These are phyloP conservation scores for Lamprotornis superbus DNA, from an alignment of 2,113 vertebrate genomes.

Conservation along the genomic window DNA sequence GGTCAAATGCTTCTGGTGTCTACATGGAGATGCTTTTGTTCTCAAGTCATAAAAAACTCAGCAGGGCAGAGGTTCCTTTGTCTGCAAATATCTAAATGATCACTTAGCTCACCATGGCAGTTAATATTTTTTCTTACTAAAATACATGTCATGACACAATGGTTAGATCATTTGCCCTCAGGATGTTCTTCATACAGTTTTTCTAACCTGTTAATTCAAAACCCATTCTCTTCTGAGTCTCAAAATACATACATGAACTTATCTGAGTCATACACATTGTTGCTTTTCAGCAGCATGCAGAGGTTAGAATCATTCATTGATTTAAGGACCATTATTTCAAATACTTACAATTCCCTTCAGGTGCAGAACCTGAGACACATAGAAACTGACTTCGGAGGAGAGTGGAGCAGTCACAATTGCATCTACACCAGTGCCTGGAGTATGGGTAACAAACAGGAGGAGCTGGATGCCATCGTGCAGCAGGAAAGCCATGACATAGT, in stretches of 20 bases:
- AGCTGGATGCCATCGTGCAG: fast-evolving
- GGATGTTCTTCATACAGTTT: background rate
- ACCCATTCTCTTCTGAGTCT: background rate
- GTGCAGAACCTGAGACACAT: background rate
- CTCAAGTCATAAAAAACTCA: constrained; percentile 2
- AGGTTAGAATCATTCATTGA: background rate
- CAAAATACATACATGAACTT: background rate
- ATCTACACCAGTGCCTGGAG: background rate
- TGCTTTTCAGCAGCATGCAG: background rate
- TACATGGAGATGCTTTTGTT: background rate
- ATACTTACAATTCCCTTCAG: background rate
- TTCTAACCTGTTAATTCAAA: constrained; percentile 19
- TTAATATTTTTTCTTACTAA: constrained; percentile 21
- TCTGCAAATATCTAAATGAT: constrained; percentile 5
- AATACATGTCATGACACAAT: constrained; percentile 15
- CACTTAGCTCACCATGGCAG: constrained; percentile 3
- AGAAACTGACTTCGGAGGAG: background rate
- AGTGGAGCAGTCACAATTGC: background rate
- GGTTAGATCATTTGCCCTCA: constrained; percentile 24
- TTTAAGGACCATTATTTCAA: background rate
- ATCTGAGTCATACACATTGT: background rate
- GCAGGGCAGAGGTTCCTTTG: background rate
- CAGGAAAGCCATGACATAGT: fast-evolving
- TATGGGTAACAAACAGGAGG: background rate
- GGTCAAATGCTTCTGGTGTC: background rate